phyloP scores from a whole-genome alignment of 2,888 invertebrate genomes.

The Polydrusus pterygomalis region DNA sequence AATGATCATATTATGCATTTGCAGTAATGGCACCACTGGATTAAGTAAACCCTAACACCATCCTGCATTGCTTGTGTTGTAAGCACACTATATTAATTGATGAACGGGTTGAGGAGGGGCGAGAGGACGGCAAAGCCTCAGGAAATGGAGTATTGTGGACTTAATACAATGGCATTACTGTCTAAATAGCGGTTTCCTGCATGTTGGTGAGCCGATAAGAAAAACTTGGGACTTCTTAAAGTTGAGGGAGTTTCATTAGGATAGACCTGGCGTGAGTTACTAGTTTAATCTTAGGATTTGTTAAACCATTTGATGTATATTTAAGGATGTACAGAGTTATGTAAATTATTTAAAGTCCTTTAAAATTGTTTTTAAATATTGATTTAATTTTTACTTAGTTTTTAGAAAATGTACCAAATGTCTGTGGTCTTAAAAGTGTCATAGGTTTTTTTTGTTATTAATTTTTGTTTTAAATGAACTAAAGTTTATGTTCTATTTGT shows the following conservation, averaged over 20 bases:
- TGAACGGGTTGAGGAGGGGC: slow-evolving; percentile 8
- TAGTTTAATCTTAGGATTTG: too few species aligned
- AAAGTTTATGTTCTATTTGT: too few species aligned
- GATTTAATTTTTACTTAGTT: too few species aligned
- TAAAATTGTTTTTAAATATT: too few species aligned
- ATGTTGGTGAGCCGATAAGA: neutral
- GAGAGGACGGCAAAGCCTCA: slow-evolving; percentile 6
- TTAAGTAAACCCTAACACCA: slow-evolving; percentile 22
- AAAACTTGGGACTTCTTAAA: slow-evolving; percentile 3
- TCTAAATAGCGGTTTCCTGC: slow-evolving; percentile 11
- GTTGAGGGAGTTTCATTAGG: neutral
- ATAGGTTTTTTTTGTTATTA: too few species aligned
- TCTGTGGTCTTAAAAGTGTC: too few species aligned
- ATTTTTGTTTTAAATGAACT: too few species aligned
- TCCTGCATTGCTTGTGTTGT: slow-evolving; percentile 31
- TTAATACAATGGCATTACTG: slow-evolving; percentile 31
- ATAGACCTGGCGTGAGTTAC: too few species aligned
- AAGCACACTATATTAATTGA: slow-evolving; percentile 43
- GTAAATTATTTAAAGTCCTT: too few species aligned
- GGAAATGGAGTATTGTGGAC: slow-evolving; percentile 34
- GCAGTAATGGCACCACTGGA: neutral
- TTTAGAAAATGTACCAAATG: too few species aligned
- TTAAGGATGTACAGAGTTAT: too few species aligned
- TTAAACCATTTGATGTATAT: too few species aligned
- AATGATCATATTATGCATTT: neutral